These are phyloP conservation scores for Mixornis gularis DNA, from an alignment of 2,113 vertebrate genomes.

Conservation along the genomic window DNA sequence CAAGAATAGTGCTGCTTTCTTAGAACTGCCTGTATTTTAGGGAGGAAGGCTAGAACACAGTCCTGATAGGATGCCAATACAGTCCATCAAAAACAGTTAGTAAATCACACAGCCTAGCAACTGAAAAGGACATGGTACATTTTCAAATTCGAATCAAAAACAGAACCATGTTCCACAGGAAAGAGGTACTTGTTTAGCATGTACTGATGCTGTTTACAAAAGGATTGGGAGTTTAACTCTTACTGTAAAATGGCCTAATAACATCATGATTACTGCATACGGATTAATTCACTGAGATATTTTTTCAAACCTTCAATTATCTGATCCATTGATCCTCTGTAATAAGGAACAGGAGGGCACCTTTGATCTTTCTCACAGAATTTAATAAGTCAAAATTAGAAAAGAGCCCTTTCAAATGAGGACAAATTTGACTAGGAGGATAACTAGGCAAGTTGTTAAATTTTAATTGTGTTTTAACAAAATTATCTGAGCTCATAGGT, in stretches of 20 bases:
- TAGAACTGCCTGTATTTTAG: slow-evolving; percentile 11
- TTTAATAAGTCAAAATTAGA: neutral
- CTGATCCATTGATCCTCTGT: neutral
- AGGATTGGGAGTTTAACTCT: neutral
- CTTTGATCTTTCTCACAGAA: neutral
- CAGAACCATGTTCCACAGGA: neutral
- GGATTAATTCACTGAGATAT: neutral
- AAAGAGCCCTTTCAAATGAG: neutral
- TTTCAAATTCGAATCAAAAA: neutral
- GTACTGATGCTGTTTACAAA: neutral
- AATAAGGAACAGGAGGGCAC: neutral
- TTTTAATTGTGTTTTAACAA: neutral
- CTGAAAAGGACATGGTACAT: neutral
- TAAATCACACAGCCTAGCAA: neutral
- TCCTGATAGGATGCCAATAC: neutral
- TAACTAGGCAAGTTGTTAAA: neutral
- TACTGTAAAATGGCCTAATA: neutral
- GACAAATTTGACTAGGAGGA: neutral
- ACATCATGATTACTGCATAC: neutral
- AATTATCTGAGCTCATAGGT: neutral
- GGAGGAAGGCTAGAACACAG: neutral
- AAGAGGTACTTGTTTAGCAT: neutral
- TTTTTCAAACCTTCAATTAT: neutral
- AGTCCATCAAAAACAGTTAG: neutral
- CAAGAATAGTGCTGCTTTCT: neutral